Base-by-base conservation (phyloP, 2,113 vertebrate genomes). In the Vidua chalybeata region DNA sequence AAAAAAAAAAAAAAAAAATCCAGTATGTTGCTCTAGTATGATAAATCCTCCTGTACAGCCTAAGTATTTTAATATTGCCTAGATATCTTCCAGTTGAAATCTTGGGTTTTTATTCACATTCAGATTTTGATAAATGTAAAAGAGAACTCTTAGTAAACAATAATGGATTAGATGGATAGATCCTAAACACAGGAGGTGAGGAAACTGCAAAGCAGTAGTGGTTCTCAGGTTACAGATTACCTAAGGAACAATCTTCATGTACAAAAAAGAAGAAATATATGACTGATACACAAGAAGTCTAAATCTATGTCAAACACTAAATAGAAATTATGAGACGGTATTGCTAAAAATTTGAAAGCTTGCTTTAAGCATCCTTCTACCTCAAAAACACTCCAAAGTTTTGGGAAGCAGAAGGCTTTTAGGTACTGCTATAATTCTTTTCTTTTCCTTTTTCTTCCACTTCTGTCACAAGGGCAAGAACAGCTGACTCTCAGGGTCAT, bases 401-500 rank as follows among this genome's bases (percentile, higher is more conserved):
- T 96, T 92, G 82, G 83, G 79, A 97, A 96, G 59, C 31, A 93
- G 94, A 95, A 69, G 68, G 90, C 81, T 96, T 96, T 96, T 77
- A 95, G 94, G 86, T 93, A 96, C 30, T 48, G n/a, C 78, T 97
- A 96, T 96, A 97, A 95, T 97, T 97, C 96, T 78, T 97, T 97
- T 97, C 85, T 94, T 90, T 95, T 90, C 23, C 48, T 90, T 95
- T 97, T 97, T 78, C 59, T 96, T 95, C 84, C 82, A 96, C 89
- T 95, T 83, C 94, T 97, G 94, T 96, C 96, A 94, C 93, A 96
- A 96, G 94, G 92, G 93, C 93, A 88, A 96, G 84, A 92, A 92
- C 93, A 92, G 86, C 95, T 94, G 96, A 91, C 94, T 98, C 84
- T 95, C 95, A 95, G 97, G 97, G 96, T 97, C 97, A 96, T 56